These are phyloP conservation scores for Odontomachus brunneus DNA, from an alignment of 1,140 invertebrate genomes.

Conservation along the genomic window DNA sequence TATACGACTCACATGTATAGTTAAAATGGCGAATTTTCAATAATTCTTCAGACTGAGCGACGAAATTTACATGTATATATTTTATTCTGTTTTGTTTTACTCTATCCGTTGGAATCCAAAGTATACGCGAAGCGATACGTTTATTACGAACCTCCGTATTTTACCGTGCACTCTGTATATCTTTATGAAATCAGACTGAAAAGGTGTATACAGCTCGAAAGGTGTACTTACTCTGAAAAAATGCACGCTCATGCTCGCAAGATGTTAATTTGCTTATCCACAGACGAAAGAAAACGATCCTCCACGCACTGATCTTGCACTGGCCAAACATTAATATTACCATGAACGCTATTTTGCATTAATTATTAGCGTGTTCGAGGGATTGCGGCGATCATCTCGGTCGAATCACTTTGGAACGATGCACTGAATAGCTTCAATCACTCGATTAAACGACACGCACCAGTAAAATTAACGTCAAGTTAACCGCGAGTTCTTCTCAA, in stretches of 20 bases:
- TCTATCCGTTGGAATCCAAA: no score
- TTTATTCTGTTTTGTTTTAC: no score
- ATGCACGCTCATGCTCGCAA: slow-evolving; percentile 38
- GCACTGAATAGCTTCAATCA: not conserved
- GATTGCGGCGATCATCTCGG: slow-evolving; percentile 4
- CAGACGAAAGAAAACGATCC: slow-evolving; percentile 35
- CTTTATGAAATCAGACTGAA: no score
- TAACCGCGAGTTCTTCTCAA: not conserved
- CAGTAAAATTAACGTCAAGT: not conserved
- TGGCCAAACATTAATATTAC: slow-evolving; percentile 46
- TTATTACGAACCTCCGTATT: no score
- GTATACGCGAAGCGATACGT: no score
- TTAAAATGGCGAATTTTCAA: no score
- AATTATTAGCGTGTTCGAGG: slow-evolving; percentile 36
- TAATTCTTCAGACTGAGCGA: no score
- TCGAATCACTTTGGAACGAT: not conserved
- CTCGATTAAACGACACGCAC: not conserved
- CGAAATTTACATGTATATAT: no score
- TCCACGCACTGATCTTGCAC: slow-evolving; percentile 48
- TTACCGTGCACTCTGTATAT: no score
- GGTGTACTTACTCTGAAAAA: slow-evolving; percentile 45
- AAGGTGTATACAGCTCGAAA: not conserved
- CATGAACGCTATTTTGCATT: slow-evolving; percentile 29
- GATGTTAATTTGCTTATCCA: slow-evolving; percentile 40
- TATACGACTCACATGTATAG: no score